phyloP scores from a whole-genome alignment of 2,797 vertebrate genomes.

The Pitangus sulphuratus region DNA sequence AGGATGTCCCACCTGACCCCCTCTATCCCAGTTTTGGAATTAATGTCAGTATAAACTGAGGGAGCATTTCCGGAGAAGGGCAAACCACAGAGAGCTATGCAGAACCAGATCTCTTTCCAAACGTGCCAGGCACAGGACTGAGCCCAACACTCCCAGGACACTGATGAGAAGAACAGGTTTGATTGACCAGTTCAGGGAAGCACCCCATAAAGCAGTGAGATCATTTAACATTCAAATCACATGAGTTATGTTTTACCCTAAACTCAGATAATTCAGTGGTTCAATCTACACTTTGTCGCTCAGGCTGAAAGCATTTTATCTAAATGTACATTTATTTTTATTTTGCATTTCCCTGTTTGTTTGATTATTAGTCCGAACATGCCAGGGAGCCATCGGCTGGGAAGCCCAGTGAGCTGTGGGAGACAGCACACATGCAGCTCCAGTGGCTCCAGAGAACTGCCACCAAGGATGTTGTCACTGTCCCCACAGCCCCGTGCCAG shows the following conservation, averaged over 20 bases:
- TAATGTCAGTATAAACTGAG: not conserved
- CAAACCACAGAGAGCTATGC: fast-evolving
- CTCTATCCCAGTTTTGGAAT: not conserved
- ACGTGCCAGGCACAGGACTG: fast-evolving
- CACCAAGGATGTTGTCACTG: fast-evolving
- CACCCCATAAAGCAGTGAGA: not conserved
- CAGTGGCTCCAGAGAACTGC: fast-evolving
- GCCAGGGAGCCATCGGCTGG: not conserved
- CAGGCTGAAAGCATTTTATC: not conserved
- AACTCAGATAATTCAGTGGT: not conserved
- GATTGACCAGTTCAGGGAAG: not conserved
- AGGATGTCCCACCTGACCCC: fast-evolving
- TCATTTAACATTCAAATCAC: not conserved
- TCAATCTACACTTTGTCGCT: not conserved
- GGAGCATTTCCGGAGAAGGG: fast-evolving
- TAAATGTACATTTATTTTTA: not conserved
- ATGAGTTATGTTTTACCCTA: not conserved
- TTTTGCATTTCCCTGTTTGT: not conserved
- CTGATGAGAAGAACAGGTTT: not conserved
- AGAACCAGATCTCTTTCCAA: fast-evolving
- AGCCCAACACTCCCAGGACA: fast-evolving
- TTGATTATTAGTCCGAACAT: not conserved
- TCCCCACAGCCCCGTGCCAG: not conserved
- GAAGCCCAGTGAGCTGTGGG: not conserved
- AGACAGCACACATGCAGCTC: not conserved